These are phyloP conservation scores for Octodonta nipae DNA, from an alignment of 2,888 invertebrate genomes.

Conservation along the genomic window DNA sequence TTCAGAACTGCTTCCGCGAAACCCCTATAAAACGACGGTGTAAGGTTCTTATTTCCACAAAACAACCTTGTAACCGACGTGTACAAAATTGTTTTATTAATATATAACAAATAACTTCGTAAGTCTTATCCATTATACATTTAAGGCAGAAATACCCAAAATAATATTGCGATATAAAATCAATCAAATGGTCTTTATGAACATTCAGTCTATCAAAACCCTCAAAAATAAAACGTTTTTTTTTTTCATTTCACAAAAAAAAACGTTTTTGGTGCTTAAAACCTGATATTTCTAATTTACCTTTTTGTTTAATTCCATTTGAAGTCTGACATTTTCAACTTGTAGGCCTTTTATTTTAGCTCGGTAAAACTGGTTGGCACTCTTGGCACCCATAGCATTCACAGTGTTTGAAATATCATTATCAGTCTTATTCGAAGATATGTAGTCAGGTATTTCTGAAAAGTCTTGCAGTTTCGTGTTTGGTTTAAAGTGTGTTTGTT, in stretches of 20 bases:
- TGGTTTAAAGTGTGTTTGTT: constrained; percentile 12
- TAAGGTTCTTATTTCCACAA: too few relatives aligned
- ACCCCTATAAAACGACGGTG: too few relatives aligned
- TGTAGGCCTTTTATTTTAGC: constrained; percentile 29
- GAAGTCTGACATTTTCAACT: constrained; percentile 25
- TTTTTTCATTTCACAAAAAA: not conserved
- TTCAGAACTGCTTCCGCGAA: too few relatives aligned
- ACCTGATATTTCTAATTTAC: constrained; percentile 15
- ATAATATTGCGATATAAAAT: too few relatives aligned
- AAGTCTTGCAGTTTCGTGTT: constrained; percentile 7
- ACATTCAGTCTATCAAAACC: too few relatives aligned
- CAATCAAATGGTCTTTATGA: too few relatives aligned
- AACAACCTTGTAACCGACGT: too few relatives aligned
- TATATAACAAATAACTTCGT: too few relatives aligned
- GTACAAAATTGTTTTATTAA: too few relatives aligned
- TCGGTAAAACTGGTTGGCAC: constrained; percentile 27
- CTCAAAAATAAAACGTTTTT: too few relatives aligned
- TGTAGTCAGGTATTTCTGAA: not conserved
- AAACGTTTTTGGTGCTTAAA: not conserved
- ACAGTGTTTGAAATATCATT: constrained; percentile 14
- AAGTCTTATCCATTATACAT: too few relatives aligned
- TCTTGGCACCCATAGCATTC: constrained; percentile 28
- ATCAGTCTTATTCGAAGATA: not conserved
- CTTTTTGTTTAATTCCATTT: constrained; percentile 25
- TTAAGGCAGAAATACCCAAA: too few relatives aligned